Evolutionary conservation across 1,140 invertebrate species (phyloP).

Genomic region (Heliconius hermathena): DNA sequence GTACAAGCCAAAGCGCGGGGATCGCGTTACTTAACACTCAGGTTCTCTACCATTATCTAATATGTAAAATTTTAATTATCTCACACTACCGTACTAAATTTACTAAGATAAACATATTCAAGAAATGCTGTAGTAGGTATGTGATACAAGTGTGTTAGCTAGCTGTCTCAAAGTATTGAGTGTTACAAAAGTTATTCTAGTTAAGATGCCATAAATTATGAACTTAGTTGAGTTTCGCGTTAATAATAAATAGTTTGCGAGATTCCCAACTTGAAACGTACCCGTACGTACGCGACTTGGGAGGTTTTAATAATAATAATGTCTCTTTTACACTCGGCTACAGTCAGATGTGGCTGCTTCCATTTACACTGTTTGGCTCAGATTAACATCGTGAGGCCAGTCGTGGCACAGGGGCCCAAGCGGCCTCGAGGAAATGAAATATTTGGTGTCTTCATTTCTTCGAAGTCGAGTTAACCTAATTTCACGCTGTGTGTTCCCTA

Average conservation of each 20-base stretch:
- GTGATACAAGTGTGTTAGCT: slow-evolving; percentile 18
- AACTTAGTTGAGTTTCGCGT: slow-evolving; percentile 36
- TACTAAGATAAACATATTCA: neutral
- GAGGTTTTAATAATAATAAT: slow-evolving; percentile 36
- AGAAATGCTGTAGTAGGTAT: neutral
- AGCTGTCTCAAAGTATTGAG: slow-evolving; percentile 36
- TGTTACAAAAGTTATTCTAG: slow-evolving; percentile 43
- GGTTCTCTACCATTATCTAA: too few species aligned
- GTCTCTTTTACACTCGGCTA: slow-evolving; percentile 19
- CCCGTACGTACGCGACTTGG: slow-evolving; percentile 27
- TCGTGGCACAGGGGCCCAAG: too few species aligned
- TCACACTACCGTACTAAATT: too few species aligned
- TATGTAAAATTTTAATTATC: too few species aligned
- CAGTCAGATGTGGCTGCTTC: slow-evolving; percentile 19
- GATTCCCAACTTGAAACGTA: slow-evolving; percentile 30
- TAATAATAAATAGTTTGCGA: slow-evolving; percentile 49
- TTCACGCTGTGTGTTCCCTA: too few species aligned
- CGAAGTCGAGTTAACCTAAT: too few species aligned
- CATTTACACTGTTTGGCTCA: neutral
- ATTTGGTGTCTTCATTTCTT: too few species aligned
- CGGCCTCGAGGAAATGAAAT: too few species aligned
- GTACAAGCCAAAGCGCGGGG: too few species aligned
- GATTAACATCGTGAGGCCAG: too few species aligned
- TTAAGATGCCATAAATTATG: slow-evolving; percentile 49
- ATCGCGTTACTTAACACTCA: too few species aligned